Conservation (phyloP, 2,113 vertebrate species). For the Gymnobelideus leadbeateri region DNA sequence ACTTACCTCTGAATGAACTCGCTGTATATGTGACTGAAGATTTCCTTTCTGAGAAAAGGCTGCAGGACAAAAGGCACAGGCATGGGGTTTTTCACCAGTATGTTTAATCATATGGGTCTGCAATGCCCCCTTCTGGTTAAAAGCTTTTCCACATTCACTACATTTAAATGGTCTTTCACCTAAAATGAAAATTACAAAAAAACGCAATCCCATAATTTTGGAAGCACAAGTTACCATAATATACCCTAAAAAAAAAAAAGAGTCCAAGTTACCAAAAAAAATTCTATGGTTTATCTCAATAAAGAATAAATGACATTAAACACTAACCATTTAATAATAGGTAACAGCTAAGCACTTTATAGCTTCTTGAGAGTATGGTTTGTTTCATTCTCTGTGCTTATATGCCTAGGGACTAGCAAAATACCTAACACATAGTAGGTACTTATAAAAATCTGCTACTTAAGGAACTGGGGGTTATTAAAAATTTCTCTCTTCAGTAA, state of each 20-base stretch:
- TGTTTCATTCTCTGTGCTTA: not conserved
- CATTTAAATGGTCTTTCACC: slow-evolving; percentile 97
- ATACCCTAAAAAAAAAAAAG: not conserved
- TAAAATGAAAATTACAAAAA: slow-evolving; percentile 64
- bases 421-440: not conserved
- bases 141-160: slow-evolving; percentile 94
- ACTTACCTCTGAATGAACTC: slow-evolving; percentile 97
- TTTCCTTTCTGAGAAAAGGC: slow-evolving; percentile 99
- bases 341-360: not conserved
- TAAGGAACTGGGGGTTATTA: not conserved
- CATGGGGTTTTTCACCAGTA: slow-evolving; percentile 97
- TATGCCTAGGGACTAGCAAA: not conserved
- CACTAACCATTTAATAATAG: not conserved
- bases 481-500: not conserved
- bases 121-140: slow-evolving; percentile 99
- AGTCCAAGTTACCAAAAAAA: fast-evolving
- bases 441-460: not conserved
- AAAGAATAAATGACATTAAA: no score
- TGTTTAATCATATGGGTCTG: slow-evolving; percentile 99
- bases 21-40: slow-evolving; percentile 96
- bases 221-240: not conserved
- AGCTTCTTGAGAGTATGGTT: not conserved
- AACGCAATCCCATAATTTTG: fast-evolving
- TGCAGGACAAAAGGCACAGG: slow-evolving; percentile 96
- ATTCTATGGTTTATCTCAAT: not conserved